Evolutionary conservation across 2,888 invertebrate species (phyloP).

Genomic region (Cordilura impudica): DNA sequence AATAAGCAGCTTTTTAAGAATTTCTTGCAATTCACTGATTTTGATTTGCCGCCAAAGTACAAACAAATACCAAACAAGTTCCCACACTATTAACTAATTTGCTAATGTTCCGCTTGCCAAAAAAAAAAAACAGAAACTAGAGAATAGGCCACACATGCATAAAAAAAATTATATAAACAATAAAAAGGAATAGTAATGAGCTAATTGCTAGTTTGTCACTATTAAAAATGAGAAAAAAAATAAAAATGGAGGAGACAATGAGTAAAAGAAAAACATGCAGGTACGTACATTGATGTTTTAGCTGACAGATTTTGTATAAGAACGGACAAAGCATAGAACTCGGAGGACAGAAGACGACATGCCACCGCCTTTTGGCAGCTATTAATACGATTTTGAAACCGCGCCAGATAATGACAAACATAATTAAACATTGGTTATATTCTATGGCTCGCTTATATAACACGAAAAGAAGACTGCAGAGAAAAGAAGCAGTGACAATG

Average conservation of each 20-base stretch:
- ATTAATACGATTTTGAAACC: slow-evolving; percentile 28
- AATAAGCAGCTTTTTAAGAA: slow-evolving; percentile 15
- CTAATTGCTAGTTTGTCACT: slow-evolving; percentile 53
- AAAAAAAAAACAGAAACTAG: neutral
- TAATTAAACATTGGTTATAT: slow-evolving; percentile 46
- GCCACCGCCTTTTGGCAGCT: slow-evolving; percentile 42
- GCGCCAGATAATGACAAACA: slow-evolving; percentile 45
- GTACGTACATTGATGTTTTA: slow-evolving; percentile 28
- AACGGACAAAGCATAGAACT: neutral
- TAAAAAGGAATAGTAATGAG: slow-evolving; percentile 23
- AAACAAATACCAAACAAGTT: slow-evolving; percentile 13
- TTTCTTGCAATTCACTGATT: slow-evolving; percentile 41
- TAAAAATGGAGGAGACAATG: slow-evolving; percentile 30
- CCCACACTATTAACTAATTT: slow-evolving; percentile 57
- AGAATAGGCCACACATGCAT: slow-evolving; percentile 22
- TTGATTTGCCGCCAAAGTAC: slow-evolving; percentile 39
- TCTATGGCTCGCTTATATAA: neutral
- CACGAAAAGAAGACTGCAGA: slow-evolving; percentile 1
- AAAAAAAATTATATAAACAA: neutral
- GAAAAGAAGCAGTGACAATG: slow-evolving; percentile 15
- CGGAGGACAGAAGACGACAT: slow-evolving; percentile 19
- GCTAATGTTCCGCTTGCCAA: slow-evolving; percentile 40
- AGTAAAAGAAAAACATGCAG: neutral
- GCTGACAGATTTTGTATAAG: slow-evolving; percentile 25
- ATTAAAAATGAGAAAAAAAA: slow-evolving; percentile 1